These are phyloP conservation scores for Xiphorhynchus elegans DNA, from an alignment of 2,113 vertebrate species.

Conservation along the genomic window DNA sequence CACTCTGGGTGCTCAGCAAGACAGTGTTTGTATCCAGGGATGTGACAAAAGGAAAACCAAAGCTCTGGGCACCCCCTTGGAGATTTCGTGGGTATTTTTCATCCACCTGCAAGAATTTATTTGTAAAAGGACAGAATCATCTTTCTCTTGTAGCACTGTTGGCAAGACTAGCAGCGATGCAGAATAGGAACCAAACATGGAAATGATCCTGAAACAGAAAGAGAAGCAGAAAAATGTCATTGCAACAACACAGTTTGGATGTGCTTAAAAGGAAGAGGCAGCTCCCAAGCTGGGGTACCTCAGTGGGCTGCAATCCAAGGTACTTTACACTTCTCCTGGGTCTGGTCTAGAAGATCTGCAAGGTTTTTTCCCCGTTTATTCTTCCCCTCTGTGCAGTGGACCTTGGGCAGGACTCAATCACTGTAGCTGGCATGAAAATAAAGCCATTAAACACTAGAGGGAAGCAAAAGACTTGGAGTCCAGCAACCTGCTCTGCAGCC, in stretches of 20 bases:
- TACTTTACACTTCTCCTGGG: neutral
- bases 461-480: constrained; percentile 26
- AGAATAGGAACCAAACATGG: neutral
- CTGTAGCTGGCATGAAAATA: fast-evolving
- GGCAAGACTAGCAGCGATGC: neutral
- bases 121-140: neutral
- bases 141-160: neutral
- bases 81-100: neutral
- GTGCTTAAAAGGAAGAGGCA: neutral
- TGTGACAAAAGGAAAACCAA: neutral
- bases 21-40: neutral
- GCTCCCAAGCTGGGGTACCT: neutral
- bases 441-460: constrained; percentile 36
- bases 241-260: neutral
- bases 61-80: neutral
- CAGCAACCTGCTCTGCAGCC: neutral
- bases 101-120: neutral
- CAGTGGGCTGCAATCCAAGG: neutral
- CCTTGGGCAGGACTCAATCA: neutral
- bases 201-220: neutral
- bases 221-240: neutral
- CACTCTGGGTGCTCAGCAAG: neutral
- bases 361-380: neutral
- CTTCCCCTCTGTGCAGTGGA: neutral
- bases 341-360: neutral